Conservation (phyloP, 2,113 vertebrate genomes). For the Mastomys coucha region DNA sequence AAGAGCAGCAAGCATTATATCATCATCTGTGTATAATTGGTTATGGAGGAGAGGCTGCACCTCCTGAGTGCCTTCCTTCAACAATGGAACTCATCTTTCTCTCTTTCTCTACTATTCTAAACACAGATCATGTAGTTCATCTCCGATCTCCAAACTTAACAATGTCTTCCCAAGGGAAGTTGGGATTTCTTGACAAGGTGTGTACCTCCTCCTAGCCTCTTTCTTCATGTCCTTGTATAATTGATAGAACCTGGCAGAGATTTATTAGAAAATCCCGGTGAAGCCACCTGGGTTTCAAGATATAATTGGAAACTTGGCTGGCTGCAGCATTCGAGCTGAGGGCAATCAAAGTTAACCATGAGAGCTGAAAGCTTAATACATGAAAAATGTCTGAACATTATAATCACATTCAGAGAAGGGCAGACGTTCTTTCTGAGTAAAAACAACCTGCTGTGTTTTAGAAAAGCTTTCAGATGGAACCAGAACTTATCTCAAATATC, state of each 20-base stretch:
- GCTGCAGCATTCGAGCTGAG: not conserved
- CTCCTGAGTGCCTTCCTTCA: not conserved
- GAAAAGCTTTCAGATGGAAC: slow-evolving; percentile 12
- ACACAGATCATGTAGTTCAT: not conserved
- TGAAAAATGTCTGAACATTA: slow-evolving; percentile 23
- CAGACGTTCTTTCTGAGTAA: slow-evolving; percentile 48
- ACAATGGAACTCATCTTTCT: not conserved
- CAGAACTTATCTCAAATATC: not conserved
- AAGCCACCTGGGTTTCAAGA: slow-evolving; percentile 68
- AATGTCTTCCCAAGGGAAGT: not conserved
- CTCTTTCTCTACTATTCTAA: not conserved
- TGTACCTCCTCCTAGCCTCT: slow-evolving; percentile 9
- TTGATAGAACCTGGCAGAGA: slow-evolving; percentile 33
- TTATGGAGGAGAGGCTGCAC: not conserved
- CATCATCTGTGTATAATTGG: not conserved
- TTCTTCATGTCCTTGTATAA: not conserved
- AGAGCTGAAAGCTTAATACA: slow-evolving; percentile 21
- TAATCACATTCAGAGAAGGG: slow-evolving; percentile 61
- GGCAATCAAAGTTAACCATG: slow-evolving; percentile 41
- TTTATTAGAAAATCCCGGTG: slow-evolving; percentile 67
- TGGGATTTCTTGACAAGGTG: not conserved
- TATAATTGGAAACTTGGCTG: slow-evolving; percentile 65
- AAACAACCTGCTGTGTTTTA: slow-evolving; percentile 39
- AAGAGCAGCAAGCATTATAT: not conserved
- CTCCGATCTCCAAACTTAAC: not conserved